Evolutionary conservation across 1,140 invertebrate species (phyloP).

Genomic region (Drosophila dunni): DNA sequence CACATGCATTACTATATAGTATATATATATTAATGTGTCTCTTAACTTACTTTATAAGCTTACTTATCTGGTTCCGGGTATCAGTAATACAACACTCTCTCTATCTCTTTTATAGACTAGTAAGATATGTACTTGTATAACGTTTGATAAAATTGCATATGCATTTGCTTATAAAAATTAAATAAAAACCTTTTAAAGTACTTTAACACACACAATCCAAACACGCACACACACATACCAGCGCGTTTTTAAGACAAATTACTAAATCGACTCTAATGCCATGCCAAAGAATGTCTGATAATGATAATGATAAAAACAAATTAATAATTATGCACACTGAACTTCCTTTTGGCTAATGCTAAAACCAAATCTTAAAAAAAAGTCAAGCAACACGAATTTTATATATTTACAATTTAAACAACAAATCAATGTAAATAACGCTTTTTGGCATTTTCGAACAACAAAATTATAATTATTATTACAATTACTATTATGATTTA

Average conservation of each 20-base stretch:
- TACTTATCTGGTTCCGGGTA: conserved; percentile 71
- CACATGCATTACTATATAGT: conserved; percentile 16
- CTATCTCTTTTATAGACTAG: conserved; percentile 56
- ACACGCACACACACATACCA: conserved; percentile 24
- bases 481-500: conserved; percentile 23
- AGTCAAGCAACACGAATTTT: conserved; percentile 14
- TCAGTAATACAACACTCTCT: conserved; percentile 55
- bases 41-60: conserved; percentile 71
- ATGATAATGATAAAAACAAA: neutral
- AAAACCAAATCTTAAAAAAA: neutral
- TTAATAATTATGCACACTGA: conserved; percentile 27
- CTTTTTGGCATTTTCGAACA: conserved; percentile 62
- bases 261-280: conserved; percentile 56
- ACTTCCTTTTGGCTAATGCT: conserved; percentile 34
- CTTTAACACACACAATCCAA: conserved; percentile 20
- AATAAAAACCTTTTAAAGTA: conserved; percentile 11
- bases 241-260: conserved; percentile 16
- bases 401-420: conserved; percentile 16
- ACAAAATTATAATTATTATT: conserved; percentile 18
- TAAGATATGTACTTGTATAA: conserved; percentile 69
- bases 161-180: conserved; percentile 60
- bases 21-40: conserved; percentile 42
- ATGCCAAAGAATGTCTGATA: conserved; percentile 47
- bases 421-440: conserved; percentile 68
- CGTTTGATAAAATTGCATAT: conserved; percentile 73